Base-by-base conservation (phyloP, 2,797 vertebrate genomes). In the Sphaeramia orbicularis region DNA sequence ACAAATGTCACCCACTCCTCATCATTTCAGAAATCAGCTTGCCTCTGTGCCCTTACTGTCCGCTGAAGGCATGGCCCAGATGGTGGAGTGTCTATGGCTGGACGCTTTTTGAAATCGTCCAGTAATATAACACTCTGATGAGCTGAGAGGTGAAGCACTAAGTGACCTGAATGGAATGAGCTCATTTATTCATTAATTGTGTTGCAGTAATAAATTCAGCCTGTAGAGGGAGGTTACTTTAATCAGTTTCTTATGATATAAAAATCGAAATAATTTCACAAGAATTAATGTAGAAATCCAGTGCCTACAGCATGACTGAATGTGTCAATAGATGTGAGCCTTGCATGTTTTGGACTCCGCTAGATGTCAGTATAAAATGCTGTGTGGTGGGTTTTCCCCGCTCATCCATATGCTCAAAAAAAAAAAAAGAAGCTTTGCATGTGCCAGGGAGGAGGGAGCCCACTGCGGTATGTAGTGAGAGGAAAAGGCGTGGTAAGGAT, bases 351-450 rank as follows among this genome's bases (percentile, higher is more conserved):
- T 77, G 74, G 65, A 59, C 54, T 85, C 76, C 67, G 56, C 81
- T 79, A 81, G 86, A 76, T 86, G 86, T 86, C 82, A 89, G 78
- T 71, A 60, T 79, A 77, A 87, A 81, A 35, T 18, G 14, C 32
- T 4, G 56, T 65, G 65, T 54, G 58, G 60, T 42, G 87, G 84
- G 85, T 84, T 85, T 81, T 71, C 80, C 90, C 74, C 1, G 10
- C 37, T 76, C 63, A 32, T 32, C 81, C 80, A 80, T 90, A 82
- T 86, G 85, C 57, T 82, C 61, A 78, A 42, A 35, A 35, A 35
- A 35, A 41, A 69, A 35, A 35, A 41, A 69, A 76, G 63, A 71
- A 59, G 75, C 68, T 44, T 45, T 61, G 49, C 44, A 24, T 83
- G 79, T 82, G 83, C 71, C 68, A 65, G 59, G 51, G 62, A 74